Evolutionary conservation across 2,888 invertebrate species (phyloP), one percentile per base, ranked within the genome.

Genomic region (Drosophila prostipennis): DNA sequence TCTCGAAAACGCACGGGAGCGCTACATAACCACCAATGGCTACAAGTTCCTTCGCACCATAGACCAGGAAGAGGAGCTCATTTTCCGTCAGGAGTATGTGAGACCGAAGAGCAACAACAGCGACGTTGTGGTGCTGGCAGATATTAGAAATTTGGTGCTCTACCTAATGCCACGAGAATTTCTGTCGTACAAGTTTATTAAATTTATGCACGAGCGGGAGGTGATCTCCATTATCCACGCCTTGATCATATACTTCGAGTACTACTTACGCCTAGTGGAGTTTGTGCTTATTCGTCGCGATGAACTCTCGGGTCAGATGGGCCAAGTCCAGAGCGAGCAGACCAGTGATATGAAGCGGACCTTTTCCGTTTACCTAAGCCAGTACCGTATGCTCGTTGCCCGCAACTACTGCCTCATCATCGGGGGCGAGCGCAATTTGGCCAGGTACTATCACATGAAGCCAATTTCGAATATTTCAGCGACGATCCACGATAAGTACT

Each of bases 231-330:
- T 92, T 42, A 42, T 91, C 0, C 89, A 91, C 57, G 85, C 91
- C 0, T 61, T 91, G 8, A 82, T 91, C 26, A 91, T 91, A 13
- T 92, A 92, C 72, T 91, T 92, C 39, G 91, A 92, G 67, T 81
- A 92, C 63, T 92, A 87, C 61, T 52, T 92, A n/a, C 90, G 89
- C 29, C 56, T 91, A 49, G 90, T 90, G 0, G 92, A 92, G 58
- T 91, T 88, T 56, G 67, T 91, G 11, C 65, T 92, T 2, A 89
- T 92, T 39, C 86, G 90, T 0, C 81, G 91, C 0, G 91, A 92
- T 73, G 92, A 92, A 58, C 73, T 89, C 0, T 59, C 78, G 0
- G 89, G 87, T 0, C 58, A 80, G 19, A 72, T 74, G 52, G 87
- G 87, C 0, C 89, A 89, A 60, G 75, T 90, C 6, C 89, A 91